Base-by-base conservation (phyloP, 2,888 invertebrate genomes). In the Mycalesis mineus region DNA sequence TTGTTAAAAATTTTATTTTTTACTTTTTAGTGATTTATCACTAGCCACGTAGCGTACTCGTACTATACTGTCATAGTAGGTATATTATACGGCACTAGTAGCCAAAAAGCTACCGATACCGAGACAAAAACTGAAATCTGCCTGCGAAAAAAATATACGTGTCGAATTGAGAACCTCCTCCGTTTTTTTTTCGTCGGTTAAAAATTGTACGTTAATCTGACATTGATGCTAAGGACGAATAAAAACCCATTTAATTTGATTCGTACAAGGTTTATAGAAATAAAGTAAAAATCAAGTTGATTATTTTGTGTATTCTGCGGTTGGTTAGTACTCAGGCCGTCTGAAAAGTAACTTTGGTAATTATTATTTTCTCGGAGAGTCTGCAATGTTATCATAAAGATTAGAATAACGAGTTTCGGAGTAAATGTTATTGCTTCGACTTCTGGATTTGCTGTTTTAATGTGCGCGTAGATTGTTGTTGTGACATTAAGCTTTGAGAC, bases 331-430 rank as follows among this genome's bases (percentile, higher is more conserved):
- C 31, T 29, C 13, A 31, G 14, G 31, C 5, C n/a, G 1, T 45
- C 14, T 9, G 11, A 15, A 47, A 33, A 47, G 11, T 17, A 31
- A 15, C 9, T 45, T 9, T 13, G 31, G 31, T n/a, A 47, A 47
- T 47, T 15, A 47, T 33, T 31, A 33, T 33, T 47, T 47, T 33
- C 45, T 47, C 14, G 45, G 14, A 44, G 29, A 31, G 15, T 33
- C 33, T 47, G 47, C 15, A 47, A 14, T 47, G 47, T 33, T 47
- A 28, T 41, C 14, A 58, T 56, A 48, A 54, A 53, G 36, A 49
- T 53, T 42, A 52, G 29, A 41, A 42, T 58, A 42, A 31, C 22
- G 48, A 41, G 22, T 14, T 33, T 7, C 5, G 22, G 37, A 49
- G 49, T 22, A 22, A 36, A 48, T 47, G 39, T 48, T 47, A 17